These are phyloP conservation scores for Oncorhynchus mykiss DNA, from an alignment of 2,113 vertebrate species.

Conservation along the genomic window DNA sequence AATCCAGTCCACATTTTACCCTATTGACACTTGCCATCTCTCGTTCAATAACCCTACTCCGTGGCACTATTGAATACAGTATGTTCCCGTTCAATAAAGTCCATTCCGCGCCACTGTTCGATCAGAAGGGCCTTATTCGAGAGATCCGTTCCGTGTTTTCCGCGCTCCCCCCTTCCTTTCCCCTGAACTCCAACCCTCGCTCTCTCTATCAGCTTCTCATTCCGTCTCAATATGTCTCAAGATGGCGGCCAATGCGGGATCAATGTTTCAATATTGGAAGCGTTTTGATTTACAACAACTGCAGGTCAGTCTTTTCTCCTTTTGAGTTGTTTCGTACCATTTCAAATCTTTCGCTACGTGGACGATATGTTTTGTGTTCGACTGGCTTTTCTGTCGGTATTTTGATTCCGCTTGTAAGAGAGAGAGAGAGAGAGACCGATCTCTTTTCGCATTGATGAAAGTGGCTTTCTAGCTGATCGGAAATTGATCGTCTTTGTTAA, in stretches of 20 bases:
- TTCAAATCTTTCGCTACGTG: constrained; percentile 12
- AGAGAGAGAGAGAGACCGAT: constrained; percentile 32
- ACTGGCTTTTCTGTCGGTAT: constrained; percentile 55
- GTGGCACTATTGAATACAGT: constrained; percentile 32
- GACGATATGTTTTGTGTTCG: constrained; percentile 48
- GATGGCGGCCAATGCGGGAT: constrained; percentile 97
- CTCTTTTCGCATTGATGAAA: constrained; percentile 81
- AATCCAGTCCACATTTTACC: constrained; percentile 60
- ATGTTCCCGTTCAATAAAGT: constrained; percentile 35
- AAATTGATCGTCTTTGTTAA: constrained; percentile 97
- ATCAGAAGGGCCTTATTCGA: constrained; percentile 15
- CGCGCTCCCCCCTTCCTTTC: constrained; percentile 1
- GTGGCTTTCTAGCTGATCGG: constrained; percentile 81
- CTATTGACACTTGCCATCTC: constrained; percentile 32
- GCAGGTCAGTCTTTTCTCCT: constrained; percentile 83
- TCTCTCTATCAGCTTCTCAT: constrained; percentile 88
- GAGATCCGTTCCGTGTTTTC: constrained; percentile 69
- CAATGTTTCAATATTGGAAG: constrained; percentile 99
- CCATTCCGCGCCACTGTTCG: constrained; percentile 56
- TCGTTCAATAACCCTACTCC: constrained; percentile 10
- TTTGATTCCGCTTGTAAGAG: constrained; percentile 46
- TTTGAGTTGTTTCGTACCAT: background rate
- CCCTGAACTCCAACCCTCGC: constrained; percentile 86
- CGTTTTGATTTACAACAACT: constrained; percentile 96
- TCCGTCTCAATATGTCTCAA: constrained; percentile 96